Percentiles rank a stretch among this genome's conserved stretches.
Evolutionary conservation across 2,888 invertebrate genomes (phyloP).

Genomic region (Sphinx pinastri): DNA sequence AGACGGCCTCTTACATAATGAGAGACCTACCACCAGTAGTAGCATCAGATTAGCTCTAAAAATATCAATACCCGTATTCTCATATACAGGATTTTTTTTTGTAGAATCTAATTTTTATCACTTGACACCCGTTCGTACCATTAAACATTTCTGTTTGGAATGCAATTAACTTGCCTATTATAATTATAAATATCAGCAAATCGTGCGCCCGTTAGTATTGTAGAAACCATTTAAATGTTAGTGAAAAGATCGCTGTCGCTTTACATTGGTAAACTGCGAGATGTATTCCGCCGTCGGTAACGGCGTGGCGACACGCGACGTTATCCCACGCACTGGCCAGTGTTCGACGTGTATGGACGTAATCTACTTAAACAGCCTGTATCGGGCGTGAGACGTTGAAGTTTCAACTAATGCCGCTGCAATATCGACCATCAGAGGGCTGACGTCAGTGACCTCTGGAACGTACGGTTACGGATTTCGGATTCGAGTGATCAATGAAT

Average conservation of each 20-base stretch:
- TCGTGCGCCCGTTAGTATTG: neutral
- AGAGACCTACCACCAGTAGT: too few species aligned
- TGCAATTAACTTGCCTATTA: too few species aligned
- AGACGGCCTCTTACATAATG: too few species aligned
- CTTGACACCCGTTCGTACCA: too few species aligned
- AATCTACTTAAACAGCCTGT: constrained; percentile 28
- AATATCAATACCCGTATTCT: too few species aligned
- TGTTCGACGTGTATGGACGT: constrained; percentile 11
- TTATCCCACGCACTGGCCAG: constrained; percentile 13
- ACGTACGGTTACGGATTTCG: neutral
- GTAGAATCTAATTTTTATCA: too few species aligned
- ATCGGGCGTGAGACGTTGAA: neutral
- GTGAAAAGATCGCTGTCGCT: constrained; percentile 16
- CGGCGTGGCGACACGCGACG: neutral
- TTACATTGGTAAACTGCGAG: constrained; percentile 14
- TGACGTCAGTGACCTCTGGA: neutral
- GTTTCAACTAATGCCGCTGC: neutral
- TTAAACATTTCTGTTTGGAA: too few species aligned
- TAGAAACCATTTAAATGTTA: constrained; percentile 13
- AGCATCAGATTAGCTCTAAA: too few species aligned
- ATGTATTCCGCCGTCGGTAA: constrained; percentile 2
- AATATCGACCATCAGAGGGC: neutral
- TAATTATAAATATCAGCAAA: neutral
- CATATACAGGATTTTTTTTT: too few species aligned
- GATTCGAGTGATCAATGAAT: too few species aligned